Evolutionary conservation across 2,113 vertebrate species (phyloP).

Genomic region (Sander vitreus): DNA sequence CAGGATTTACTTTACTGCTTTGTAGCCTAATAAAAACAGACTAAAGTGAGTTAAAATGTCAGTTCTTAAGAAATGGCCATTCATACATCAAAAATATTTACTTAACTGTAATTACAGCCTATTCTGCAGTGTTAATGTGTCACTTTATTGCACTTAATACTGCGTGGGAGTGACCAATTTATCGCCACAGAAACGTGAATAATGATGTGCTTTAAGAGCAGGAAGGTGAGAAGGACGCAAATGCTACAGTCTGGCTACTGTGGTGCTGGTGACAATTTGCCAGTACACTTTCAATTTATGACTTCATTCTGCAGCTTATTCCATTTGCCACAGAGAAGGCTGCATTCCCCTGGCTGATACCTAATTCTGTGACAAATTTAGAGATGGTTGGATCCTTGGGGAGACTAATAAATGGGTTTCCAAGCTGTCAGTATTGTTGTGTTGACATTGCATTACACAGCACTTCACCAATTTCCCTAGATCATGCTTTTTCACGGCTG

Average conservation of each 20-base stretch:
- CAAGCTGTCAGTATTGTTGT: slow-evolving; percentile 57
- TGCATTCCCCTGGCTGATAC: slow-evolving; percentile 32
- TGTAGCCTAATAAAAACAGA: slow-evolving; percentile 12
- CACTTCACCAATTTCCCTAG: slow-evolving; percentile 52
- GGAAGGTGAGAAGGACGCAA: slow-evolving; percentile 51
- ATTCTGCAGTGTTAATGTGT: slow-evolving; percentile 39
- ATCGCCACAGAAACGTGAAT: slow-evolving; percentile 21
- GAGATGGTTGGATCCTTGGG: slow-evolving; percentile 51
- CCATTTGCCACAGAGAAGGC: slow-evolving; percentile 51
- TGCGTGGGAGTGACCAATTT: slow-evolving; percentile 60
- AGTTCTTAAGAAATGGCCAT: slow-evolving; percentile 26
- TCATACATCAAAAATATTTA: slow-evolving; percentile 47
- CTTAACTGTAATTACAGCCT: slow-evolving; percentile 51
- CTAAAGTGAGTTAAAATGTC: slow-evolving; percentile 54
- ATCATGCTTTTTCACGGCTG: slow-evolving; percentile 31
- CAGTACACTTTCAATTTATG: slow-evolving; percentile 49
- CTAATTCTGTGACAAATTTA: slow-evolving; percentile 60
- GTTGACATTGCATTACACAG: slow-evolving; percentile 61
- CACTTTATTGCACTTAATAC: slow-evolving; percentile 49
- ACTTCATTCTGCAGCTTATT: slow-evolving; percentile 50
- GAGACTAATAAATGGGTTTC: slow-evolving; percentile 68
- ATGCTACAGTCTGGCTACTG: slow-evolving; percentile 41
- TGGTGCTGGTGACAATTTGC: slow-evolving; percentile 41
- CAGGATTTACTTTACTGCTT: not conserved
- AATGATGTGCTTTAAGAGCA: slow-evolving; percentile 38